A percentile compares a stretch with the other conserved stretches of the same genome.
These are phyloP conservation scores for Drosophila maculinotata DNA, from an alignment of 2,888 invertebrate species.

Conservation along the genomic window DNA sequence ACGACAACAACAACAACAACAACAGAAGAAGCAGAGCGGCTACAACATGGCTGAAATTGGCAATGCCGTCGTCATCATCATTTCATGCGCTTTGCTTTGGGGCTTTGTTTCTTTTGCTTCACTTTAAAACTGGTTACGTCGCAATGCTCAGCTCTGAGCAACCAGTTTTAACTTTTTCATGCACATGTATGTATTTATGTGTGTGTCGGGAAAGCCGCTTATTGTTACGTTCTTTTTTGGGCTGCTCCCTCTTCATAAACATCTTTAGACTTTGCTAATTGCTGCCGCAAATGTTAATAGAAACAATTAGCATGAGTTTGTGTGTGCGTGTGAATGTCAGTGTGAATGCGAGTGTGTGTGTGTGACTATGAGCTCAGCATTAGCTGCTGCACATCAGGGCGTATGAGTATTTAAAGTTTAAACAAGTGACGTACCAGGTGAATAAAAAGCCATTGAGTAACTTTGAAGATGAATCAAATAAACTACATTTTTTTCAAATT, in stretches of 20 bases:
- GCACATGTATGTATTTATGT: constrained; percentile 4
- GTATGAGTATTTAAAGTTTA: neutral
- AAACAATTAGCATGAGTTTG: constrained; percentile 60
- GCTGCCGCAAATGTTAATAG: constrained; percentile 67
- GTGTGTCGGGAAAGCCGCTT: constrained; percentile 57
- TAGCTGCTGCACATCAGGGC: constrained; percentile 1
- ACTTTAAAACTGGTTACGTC: constrained; percentile 65
- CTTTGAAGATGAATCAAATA: neutral
- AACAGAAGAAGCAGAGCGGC: constrained; percentile 21
- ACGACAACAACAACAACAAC: constrained; percentile 4
- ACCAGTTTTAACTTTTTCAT: constrained; percentile 57
- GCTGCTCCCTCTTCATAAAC: constrained; percentile 16
- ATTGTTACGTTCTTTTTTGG: constrained; percentile 35
- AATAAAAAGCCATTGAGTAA: constrained; percentile 3
- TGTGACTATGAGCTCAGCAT: constrained; percentile 28
- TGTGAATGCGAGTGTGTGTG: neutral
- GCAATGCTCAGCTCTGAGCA: constrained; percentile 28
- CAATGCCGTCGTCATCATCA: constrained; percentile 40
- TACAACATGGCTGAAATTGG: constrained; percentile 49
- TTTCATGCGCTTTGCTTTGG: constrained; percentile 37
- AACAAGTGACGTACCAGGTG: constrained; percentile 9
- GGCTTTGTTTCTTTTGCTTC: constrained; percentile 47
- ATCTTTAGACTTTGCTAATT: constrained; percentile 50
- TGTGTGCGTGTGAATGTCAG: neutral
- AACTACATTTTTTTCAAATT: too few relatives aligned